Evolutionary conservation across 2,113 vertebrate species (phyloP).

Genomic region (Nannobrachium achirus): DNA sequence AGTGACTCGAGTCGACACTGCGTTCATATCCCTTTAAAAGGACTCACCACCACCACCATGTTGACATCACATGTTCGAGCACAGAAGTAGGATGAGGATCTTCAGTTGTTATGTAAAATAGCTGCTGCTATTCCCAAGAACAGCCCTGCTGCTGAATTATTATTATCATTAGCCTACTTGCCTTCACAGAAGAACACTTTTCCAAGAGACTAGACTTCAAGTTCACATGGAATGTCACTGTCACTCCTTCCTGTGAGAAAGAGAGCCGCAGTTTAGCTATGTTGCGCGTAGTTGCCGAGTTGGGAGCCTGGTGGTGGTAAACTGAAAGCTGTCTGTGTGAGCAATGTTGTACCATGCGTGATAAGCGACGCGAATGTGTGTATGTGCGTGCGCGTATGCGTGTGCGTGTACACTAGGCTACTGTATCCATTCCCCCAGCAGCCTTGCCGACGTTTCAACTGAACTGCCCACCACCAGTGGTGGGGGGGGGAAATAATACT

Average conservation of each 20-base stretch:
- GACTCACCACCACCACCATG: slow-evolving; percentile 50
- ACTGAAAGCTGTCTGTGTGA: slow-evolving; percentile 61
- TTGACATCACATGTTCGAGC: slow-evolving; percentile 69
- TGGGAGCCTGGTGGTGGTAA: slow-evolving; percentile 42
- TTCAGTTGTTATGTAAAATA: slow-evolving; percentile 51
- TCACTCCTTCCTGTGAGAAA: not conserved
- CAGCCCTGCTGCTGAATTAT: too few relatives aligned
- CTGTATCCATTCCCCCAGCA: slow-evolving; percentile 9
- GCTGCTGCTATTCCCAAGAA: too few relatives aligned
- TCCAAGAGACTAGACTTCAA: too few relatives aligned
- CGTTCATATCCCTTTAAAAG: slow-evolving; percentile 74
- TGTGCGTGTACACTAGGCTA: not conserved
- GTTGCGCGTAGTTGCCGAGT: slow-evolving; percentile 64
- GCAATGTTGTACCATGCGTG: slow-evolving; percentile 30
- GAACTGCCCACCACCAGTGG: not conserved
- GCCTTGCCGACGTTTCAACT: not conserved
- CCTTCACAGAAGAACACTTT: too few relatives aligned
- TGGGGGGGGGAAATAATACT: too few relatives aligned
- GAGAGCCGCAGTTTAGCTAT: slow-evolving; percentile 45
- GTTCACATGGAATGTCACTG: too few relatives aligned
- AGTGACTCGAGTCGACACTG: slow-evolving; percentile 21
- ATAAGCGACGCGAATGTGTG: slow-evolving; percentile 46
- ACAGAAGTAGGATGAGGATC: slow-evolving; percentile 65
- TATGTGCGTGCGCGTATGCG: too few relatives aligned
- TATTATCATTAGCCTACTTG: too few relatives aligned